phyloP scores from a whole-genome alignment of 1,140 invertebrate species.

The Pomacea maculata region DNA sequence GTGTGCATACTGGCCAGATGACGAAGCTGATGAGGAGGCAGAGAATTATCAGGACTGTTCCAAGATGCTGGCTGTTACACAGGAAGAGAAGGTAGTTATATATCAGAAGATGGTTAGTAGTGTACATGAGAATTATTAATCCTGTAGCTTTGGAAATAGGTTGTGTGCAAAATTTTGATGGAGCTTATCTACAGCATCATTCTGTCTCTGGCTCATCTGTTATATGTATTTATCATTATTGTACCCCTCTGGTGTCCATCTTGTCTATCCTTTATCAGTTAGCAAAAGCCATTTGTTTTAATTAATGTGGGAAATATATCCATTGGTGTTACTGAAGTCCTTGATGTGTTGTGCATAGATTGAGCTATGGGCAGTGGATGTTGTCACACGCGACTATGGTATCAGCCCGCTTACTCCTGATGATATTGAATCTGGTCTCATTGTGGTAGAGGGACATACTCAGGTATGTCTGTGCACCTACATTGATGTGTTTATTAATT shows the following conservation, averaged over 20 bases:
- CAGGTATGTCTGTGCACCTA: constrained; percentile 38
- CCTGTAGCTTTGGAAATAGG: no score
- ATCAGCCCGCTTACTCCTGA: constrained; percentile 65
- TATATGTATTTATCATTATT: no score
- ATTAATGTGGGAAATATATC: no score
- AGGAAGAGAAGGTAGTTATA: constrained; percentile 65
- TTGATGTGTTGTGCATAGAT: constrained; percentile 62
- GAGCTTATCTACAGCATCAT: no score
- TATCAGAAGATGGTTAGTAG: no score
- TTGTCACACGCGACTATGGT: constrained; percentile 69
- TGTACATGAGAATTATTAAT: no score
- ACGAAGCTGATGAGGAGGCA: constrained; percentile 61
- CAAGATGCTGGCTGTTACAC: constrained; percentile 79
- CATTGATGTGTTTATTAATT: not conserved
- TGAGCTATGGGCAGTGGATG: constrained; percentile 73
- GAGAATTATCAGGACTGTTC: constrained; percentile 49
- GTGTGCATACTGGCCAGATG: constrained; percentile 88
- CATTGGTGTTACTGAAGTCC: no score
- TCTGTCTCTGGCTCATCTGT: no score
- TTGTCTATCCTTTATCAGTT: no score
- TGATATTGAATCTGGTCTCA: constrained; percentile 69
- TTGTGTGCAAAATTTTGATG: no score
- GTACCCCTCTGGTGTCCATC: no score
- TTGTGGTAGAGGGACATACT: constrained; percentile 75
- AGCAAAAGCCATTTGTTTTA: no score